phyloP scores from a whole-genome alignment of 2,113 vertebrate species.

The Charina bottae region DNA sequence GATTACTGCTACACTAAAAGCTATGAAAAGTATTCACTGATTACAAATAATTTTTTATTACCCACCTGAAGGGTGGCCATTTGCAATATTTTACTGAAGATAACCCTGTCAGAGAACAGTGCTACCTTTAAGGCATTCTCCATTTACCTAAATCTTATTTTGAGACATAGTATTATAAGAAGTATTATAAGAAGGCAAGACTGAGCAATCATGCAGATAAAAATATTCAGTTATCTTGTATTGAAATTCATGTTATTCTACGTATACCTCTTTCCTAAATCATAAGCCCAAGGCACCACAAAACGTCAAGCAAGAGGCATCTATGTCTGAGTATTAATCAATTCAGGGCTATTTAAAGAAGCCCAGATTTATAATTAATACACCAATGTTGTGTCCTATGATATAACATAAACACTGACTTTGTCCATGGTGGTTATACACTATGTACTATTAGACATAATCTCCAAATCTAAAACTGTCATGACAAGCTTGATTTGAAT shows the following conservation, averaged over 20 bases:
- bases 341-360: neutral
- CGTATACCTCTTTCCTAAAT: neutral
- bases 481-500: slow-evolving; percentile 21
- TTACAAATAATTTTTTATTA: neutral
- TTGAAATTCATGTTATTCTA: neutral
- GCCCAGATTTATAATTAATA: neutral
- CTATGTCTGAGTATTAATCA: neutral
- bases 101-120: neutral
- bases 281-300: neutral
- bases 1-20: neutral
- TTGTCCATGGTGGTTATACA: neutral
- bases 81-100: neutral
- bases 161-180: neutral
- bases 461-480: slow-evolving; percentile 11
- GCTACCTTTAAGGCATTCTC: neutral
- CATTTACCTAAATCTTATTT: neutral
- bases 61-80: neutral
- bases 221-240: neutral
- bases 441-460: slow-evolving; percentile 2
- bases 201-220: neutral
- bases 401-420: slow-evolving; percentile 1
- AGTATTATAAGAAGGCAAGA: neutral
- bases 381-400: neutral
- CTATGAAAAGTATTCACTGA: neutral
- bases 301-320: neutral